Conservation (phyloP, 1,140 invertebrate species). For the Drosophila yakuba region DNA sequence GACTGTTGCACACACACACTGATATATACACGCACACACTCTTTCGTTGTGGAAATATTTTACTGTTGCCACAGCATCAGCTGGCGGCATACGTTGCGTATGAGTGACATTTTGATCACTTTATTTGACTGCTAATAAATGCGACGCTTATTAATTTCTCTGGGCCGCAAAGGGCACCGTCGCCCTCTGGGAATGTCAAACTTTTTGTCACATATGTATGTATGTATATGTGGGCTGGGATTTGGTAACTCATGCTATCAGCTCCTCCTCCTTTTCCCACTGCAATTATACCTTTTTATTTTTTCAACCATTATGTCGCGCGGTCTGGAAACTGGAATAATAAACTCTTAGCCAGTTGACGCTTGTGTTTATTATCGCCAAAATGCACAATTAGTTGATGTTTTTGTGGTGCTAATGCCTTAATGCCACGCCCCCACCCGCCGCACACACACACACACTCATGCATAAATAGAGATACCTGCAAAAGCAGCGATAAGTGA, state of each 20-base stretch:
- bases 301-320: conserved; percentile 33
- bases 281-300: background rate
- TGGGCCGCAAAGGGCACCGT: conserved; percentile 19
- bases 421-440: conserved; percentile 53
- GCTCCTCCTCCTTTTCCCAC: background rate
- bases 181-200: conserved; percentile 55
- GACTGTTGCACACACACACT: conserved; percentile 41
- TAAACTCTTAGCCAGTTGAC: conserved; percentile 64
- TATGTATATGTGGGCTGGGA: conserved; percentile 19
- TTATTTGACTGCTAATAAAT: conserved; percentile 82
- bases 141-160: conserved; percentile 76
- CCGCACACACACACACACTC: conserved; percentile 1
- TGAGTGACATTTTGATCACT: conserved; percentile 81
- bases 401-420: conserved; percentile 81
- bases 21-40: background rate
- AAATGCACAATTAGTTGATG: conserved; percentile 83
- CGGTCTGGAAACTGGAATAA: conserved; percentile 68
- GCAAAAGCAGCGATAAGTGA: conserved; percentile 66
- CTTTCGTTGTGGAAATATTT: conserved; percentile 59
- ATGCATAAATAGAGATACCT: conserved; percentile 17
- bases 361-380: conserved; percentile 75
- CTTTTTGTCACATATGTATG: conserved; percentile 63
- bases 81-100: conserved; percentile 64
- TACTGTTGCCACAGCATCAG: conserved; percentile 55
- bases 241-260: background rate